phyloP scores from a whole-genome alignment of 2,113 vertebrate species.

The Synchiropus splendidus region DNA sequence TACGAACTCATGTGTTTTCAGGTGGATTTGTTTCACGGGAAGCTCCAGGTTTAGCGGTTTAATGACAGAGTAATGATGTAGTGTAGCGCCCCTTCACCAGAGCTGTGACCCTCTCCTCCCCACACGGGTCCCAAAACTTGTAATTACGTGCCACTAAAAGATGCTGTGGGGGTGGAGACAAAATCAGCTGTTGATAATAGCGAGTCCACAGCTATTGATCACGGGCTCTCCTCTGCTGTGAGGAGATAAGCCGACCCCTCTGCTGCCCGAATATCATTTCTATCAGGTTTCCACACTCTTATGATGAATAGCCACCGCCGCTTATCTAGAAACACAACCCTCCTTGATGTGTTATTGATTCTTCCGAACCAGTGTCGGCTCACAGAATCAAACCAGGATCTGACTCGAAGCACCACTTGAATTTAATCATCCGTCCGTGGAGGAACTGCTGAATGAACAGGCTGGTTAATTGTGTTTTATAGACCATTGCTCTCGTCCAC shows the following conservation, averaged over 20 bases:
- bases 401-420: conserved; percentile 65
- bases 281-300: conserved; percentile 95
- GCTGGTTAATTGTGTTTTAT: too few relatives aligned
- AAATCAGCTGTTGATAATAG: conserved; percentile 97
- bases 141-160: conserved; percentile 89
- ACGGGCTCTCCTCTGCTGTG: conserved; percentile 83
- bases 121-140: conserved; percentile 66
- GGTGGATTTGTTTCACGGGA: conserved; percentile 15
- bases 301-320: conserved; percentile 93
- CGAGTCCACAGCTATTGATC: conserved; percentile 92
- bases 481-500: too few relatives aligned
- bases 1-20: too few relatives aligned
- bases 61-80: conserved; percentile 9
- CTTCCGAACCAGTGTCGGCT: conserved; percentile 83
- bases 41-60: conserved; percentile 3
- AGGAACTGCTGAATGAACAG: not conserved
- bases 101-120: conserved; percentile 34
- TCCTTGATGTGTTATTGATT: conserved; percentile 98
- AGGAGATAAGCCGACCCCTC: conserved; percentile 88
- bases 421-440: conserved; percentile 11
- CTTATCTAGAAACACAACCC: conserved; percentile 89
- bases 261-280: conserved; percentile 93
- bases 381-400: conserved; percentile 85
- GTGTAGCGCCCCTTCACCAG: conserved; percentile 15
- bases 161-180: conserved; percentile 78